Conservation (phyloP, 1,140 invertebrate genomes). For the Gryllus bimaculatus region DNA sequence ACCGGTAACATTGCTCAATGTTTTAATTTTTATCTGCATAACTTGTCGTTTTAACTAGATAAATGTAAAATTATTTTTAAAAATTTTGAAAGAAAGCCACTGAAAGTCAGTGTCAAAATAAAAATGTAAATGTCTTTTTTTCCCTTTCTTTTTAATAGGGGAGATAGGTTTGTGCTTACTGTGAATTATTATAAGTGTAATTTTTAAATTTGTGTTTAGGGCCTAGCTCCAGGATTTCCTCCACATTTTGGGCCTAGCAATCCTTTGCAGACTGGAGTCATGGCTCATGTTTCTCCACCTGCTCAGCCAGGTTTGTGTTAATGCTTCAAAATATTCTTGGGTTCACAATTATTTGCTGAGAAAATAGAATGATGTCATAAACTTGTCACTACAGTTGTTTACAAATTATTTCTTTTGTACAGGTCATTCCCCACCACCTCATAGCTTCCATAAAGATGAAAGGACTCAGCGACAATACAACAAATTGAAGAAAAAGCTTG, state of each 20-base stretch:
- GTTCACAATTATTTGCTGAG: background rate
- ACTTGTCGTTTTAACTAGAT: no score
- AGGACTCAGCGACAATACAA: slow-evolving; percentile 61
- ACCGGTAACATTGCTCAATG: no score
- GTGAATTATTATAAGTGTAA: no score
- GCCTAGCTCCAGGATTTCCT: slow-evolving; percentile 43
- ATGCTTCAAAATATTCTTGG: background rate
- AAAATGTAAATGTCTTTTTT: background rate
- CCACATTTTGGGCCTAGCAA: slow-evolving; percentile 42
- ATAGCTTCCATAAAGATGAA: slow-evolving; percentile 60
- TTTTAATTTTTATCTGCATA: no score
- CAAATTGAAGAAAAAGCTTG: slow-evolving; percentile 63
- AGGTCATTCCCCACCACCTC: slow-evolving; percentile 37
- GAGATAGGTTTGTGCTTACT: no score
- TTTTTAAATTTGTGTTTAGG: slow-evolving; percentile 23
- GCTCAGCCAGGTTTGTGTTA: slow-evolving; percentile 12
- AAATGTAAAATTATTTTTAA: no score
- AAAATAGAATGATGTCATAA: background rate
- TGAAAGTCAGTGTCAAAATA: no score
- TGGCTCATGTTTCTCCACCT: slow-evolving; percentile 28
- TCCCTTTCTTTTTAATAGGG: slow-evolving; percentile 35
- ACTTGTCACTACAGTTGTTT: background rate
- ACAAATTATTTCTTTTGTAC: background rate
- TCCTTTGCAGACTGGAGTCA: slow-evolving; percentile 26
- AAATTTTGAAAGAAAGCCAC: no score